These are phyloP conservation scores for Pampusana beccarii DNA, from an alignment of 2,113 vertebrate species.

Conservation along the genomic window DNA sequence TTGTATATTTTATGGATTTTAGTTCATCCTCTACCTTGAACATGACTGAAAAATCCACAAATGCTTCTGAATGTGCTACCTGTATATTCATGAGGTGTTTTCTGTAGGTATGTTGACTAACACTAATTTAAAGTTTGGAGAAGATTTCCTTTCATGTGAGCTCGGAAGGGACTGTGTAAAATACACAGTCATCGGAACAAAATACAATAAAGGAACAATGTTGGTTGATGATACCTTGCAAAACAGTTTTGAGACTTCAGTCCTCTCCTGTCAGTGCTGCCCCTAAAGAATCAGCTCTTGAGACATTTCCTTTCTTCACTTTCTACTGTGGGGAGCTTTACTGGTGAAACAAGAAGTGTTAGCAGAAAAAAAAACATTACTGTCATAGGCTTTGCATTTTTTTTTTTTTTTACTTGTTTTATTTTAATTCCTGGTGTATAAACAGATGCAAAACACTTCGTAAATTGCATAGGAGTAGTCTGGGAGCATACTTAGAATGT, in stretches of 20 bases:
- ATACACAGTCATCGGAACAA: neutral
- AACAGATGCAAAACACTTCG: neutral
- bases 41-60: neutral
- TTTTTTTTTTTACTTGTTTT: neutral
- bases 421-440: neutral
- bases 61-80: neutral
- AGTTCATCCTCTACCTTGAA: neutral
- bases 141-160: neutral
- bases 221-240: neutral
- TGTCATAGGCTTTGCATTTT: neutral
- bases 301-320: neutral
- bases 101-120: neutral
- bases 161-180: neutral
- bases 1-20: neutral
- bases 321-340: neutral
- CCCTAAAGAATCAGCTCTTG: neutral
- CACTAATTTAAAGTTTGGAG: neutral
- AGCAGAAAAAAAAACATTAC: neutral
- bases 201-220: fast-evolving
- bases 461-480: neutral
- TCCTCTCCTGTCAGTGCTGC: neutral
- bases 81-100: neutral
- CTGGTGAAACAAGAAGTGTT: neutral
- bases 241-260: neutral
- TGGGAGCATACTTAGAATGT: neutral